Conservation (phyloP, 2,113 vertebrate species). For the Sphyrna mokarran region DNA sequence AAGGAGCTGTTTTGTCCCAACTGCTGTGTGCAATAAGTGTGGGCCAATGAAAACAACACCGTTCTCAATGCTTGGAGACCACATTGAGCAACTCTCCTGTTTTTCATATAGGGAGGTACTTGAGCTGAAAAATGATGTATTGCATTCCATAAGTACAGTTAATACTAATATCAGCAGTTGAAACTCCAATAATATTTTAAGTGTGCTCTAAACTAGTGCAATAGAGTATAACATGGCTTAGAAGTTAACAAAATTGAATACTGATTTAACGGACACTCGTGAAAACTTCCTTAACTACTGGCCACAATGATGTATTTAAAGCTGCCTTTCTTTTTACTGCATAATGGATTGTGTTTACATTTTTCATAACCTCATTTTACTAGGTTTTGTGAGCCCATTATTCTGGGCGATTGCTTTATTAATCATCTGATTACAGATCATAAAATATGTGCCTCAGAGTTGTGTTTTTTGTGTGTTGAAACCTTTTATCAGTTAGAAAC, state of each 20-base stretch:
- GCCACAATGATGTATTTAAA: not conserved
- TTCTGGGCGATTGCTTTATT: not conserved
- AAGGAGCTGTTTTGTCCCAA: slow-evolving; percentile 6
- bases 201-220: not conserved
- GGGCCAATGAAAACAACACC: not conserved
- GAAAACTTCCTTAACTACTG: not conserved
- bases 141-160: slow-evolving; percentile 7
- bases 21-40: not conserved
- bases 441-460: not conserved
- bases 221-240: not conserved
- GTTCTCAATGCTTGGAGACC: not conserved
- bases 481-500: not conserved
- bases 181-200: not conserved
- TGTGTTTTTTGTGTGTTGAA: not conserved
- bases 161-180: not conserved
- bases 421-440: too few relatives aligned
- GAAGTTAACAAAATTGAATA: not conserved
- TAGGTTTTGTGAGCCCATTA: not conserved
- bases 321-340: not conserved
- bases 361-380: not conserved
- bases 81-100: not conserved
- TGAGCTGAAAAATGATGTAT: not conserved
- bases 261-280: not conserved
- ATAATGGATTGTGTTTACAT: not conserved
- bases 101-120: not conserved